These are phyloP conservation scores for Smutsia temminckii DNA, from an alignment of 2,797 vertebrate species.

Conservation along the genomic window DNA sequence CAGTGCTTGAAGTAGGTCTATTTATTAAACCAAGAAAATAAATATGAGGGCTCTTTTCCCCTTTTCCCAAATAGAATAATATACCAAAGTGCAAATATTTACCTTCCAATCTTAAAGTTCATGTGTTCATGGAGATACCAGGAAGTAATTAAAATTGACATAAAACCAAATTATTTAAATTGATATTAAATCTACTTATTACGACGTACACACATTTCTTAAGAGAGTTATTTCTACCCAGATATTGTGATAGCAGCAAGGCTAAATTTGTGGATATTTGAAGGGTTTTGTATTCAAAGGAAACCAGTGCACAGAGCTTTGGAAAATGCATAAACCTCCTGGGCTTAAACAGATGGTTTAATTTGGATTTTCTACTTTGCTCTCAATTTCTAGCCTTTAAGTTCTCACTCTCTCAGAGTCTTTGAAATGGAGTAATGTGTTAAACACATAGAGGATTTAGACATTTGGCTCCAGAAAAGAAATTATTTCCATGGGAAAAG, in stretches of 20 bases:
- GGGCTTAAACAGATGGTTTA: constrained; percentile 74
- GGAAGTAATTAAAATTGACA: constrained; percentile 40
- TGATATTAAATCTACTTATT: constrained; percentile 36
- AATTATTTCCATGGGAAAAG: constrained; percentile 56
- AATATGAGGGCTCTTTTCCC: neutral
- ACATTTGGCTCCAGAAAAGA: constrained; percentile 51
- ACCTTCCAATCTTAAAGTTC: constrained; percentile 37
- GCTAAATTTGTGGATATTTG: constrained; percentile 57
- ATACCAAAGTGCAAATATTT: neutral
- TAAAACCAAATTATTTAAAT: constrained; percentile 59
- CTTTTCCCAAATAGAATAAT: neutral
- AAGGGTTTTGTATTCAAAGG: constrained; percentile 60
- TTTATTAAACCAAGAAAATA: constrained; percentile 21
- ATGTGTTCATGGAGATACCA: neutral
- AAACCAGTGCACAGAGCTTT: constrained; percentile 53
- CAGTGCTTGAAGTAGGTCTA: neutral
- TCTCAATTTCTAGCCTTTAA: constrained; percentile 63
- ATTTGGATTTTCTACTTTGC: constrained; percentile 72
- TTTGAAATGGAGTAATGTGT: constrained; percentile 54
- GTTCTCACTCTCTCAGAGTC: constrained; percentile 33
- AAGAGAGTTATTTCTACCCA: constrained; percentile 46
- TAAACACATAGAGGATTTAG: constrained; percentile 37
- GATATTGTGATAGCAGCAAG: constrained; percentile 60
- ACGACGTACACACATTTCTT: constrained; percentile 50
- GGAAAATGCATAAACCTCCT: constrained; percentile 51